Evolutionary conservation across 2,888 invertebrate genomes (phyloP).

Genomic region (Gymnoscelis rufifasciata): DNA sequence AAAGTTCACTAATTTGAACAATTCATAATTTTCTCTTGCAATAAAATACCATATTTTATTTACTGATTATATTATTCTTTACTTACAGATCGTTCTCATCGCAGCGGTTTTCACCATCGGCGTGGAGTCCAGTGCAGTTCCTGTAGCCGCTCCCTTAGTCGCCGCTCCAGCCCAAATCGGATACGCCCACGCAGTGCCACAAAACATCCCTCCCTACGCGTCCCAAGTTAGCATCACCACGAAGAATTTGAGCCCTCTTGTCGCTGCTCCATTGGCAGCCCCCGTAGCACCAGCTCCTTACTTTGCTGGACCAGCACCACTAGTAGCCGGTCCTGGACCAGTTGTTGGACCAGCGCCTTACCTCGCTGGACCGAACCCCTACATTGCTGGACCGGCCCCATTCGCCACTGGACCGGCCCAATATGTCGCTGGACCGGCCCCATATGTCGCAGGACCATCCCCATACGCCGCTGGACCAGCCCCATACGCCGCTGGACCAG

Average conservation of each 20-base stretch:
- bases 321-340: constrained; percentile 36
- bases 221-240: constrained; percentile 79
- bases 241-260: constrained; percentile 55
- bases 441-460: constrained; percentile 32
- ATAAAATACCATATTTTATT: no score
- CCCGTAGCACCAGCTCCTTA: constrained; percentile 32
- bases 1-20: no score
- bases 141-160: constrained; percentile 57
- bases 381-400: constrained; percentile 34
- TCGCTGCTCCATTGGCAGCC: constrained; percentile 39
- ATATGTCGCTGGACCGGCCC: constrained; percentile 35
- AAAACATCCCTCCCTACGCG: constrained; percentile 81
- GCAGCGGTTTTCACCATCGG: constrained; percentile 58
- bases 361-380: constrained; percentile 32
- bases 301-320: constrained; percentile 34
- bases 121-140: constrained; percentile 59
- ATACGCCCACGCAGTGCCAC: constrained; percentile 79
- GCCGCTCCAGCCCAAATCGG: constrained; percentile 78
- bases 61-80: not conserved
- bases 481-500: constrained; percentile 32
- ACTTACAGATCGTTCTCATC: constrained; percentile 61
- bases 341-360: constrained; percentile 30
- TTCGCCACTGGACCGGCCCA: constrained; percentile 34
- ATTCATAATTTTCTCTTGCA: no score
- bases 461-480: constrained; percentile 32